Evolutionary conservation across 2,113 vertebrate species (phyloP).

Genomic region (Lucifuga dentata): DNA sequence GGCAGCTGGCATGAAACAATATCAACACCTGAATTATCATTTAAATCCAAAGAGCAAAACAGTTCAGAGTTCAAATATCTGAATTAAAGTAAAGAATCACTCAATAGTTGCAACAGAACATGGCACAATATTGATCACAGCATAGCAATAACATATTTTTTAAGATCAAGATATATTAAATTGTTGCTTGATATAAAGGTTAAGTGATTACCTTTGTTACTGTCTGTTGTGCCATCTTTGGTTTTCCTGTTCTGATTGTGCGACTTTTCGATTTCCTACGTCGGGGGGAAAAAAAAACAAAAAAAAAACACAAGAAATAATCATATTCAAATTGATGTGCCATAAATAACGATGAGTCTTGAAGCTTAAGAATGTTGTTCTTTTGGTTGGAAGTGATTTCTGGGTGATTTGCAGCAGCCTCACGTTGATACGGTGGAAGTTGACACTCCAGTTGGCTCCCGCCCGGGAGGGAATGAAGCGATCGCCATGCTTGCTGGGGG

Average conservation of each 20-base stretch:
- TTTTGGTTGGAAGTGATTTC: conserved; percentile 33
- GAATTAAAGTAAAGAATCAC: background rate
- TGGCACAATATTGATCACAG: too few relatives aligned
- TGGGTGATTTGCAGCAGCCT: conserved; percentile 57
- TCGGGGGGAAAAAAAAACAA: conserved; percentile 11
- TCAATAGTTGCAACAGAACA: background rate
- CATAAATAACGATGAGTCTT: conserved; percentile 7
- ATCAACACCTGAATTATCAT: too few relatives aligned
- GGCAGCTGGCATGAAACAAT: too few relatives aligned
- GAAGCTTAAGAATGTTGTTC: conserved; percentile 33
- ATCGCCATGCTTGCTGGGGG: conserved; percentile 97
- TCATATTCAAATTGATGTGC: background rate
- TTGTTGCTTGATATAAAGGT: background rate
- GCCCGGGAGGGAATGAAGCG: conserved; percentile 97
- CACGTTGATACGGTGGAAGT: conserved; percentile 98
- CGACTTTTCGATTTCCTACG: conserved; percentile 97
- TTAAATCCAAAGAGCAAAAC: too few relatives aligned
- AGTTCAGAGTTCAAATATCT: background rate
- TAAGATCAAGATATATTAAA: too few relatives aligned
- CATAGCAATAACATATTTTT: too few relatives aligned
- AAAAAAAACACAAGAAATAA: conserved; percentile 9
- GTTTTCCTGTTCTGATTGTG: conserved; percentile 98
- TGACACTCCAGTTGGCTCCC: conserved; percentile 98
- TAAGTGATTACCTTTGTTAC: conserved; percentile 89
- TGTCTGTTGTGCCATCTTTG: conserved; percentile 96